Conservation (phyloP, 2,888 invertebrate species). For the Volucella inflata region DNA sequence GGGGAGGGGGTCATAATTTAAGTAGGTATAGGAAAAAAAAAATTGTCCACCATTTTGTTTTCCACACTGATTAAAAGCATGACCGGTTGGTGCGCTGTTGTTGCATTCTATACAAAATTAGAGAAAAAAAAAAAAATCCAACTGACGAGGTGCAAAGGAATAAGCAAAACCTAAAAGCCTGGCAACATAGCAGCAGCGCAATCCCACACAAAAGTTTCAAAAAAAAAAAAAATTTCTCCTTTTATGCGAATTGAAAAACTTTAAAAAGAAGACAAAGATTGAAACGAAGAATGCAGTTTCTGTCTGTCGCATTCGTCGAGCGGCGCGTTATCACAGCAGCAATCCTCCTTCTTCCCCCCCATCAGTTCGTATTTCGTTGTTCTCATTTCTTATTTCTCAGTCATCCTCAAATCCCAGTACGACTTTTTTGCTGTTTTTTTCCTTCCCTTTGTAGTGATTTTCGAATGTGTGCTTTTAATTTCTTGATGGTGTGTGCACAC, state of each 20-base stretch:
- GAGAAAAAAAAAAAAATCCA: constrained; percentile 13
- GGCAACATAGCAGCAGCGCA: constrained; percentile 6
- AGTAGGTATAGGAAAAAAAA: background rate
- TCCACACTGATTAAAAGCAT: constrained; percentile 66
- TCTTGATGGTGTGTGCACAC: constrained; percentile 41
- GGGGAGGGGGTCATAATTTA: constrained; percentile 54
- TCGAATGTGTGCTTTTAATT: constrained; percentile 33
- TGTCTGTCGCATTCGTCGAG: constrained; percentile 49
- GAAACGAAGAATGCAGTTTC: constrained; percentile 66
- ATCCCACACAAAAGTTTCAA: constrained; percentile 1
- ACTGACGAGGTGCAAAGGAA: constrained; percentile 22
- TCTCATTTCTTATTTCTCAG: background rate
- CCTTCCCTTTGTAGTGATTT: constrained; percentile 26
- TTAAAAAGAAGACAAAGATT: constrained; percentile 17
- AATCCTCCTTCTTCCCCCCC: constrained; percentile 11
- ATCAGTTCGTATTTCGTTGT: background rate
- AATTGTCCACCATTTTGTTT: constrained; percentile 81
- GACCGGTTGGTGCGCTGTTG: constrained; percentile 76
- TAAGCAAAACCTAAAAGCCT: constrained; percentile 32
- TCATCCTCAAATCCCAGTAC: background rate
- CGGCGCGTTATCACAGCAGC: constrained; percentile 38
- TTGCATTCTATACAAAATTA: constrained; percentile 64
- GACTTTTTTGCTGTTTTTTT: constrained; percentile 7
- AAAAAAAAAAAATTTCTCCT: background rate
- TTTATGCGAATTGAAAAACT: background rate